Base-by-base conservation (phyloP, 2,113 vertebrate species). In the Nematolebias whitei region DNA sequence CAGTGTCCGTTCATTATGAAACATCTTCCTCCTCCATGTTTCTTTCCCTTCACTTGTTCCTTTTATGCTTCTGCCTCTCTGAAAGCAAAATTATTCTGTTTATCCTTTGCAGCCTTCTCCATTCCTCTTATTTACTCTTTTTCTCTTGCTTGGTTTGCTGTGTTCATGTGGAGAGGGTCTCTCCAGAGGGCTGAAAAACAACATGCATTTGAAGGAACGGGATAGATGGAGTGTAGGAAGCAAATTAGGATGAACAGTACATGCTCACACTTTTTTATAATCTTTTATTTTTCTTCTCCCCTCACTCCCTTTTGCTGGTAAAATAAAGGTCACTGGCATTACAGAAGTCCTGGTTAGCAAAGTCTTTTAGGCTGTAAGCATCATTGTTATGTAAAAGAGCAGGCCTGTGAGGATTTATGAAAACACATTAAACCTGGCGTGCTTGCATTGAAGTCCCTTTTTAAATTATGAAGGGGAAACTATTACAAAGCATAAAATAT, bases 81-180 rank as follows among this genome's bases (percentile, higher is more conserved):
- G 61, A 73, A 74, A 66, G 49, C 76, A 48, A 50, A 43, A 41
- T 48, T 45, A 43, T 63, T 80, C 69, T 70, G 24, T 68, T 76
- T 69, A 56, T 74, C 71, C 49, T 26, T 56, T 1, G 7, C 64
- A 58, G 44, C 55, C 63, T 47, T 45, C 75, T 61, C 41, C 11
- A 3, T 69, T 24, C 57, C 44, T 71, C 45, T 55, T 45, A 19
- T 35, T n/a, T 59, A 49, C 62, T 68, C 29, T 39, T 78, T 80
- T 83, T 35, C 50, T 56, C 35, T 35, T 15, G 50, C 67, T 69
- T 56, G 43, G 39, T 67, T 68, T 9, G 10, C 59, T 67, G 72
- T 77, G 72, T 79, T 85, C 67, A 77, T 81, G 76, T 61, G 67
- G 50, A 79, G 59, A 41, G n/a, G 1, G 49, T 10, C 50, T 62